Evolutionary conservation across 2,888 invertebrate genomes (phyloP), one percentile per base, ranked within the genome.

Genomic region (Caenorhabditis zanzibari): DNA sequence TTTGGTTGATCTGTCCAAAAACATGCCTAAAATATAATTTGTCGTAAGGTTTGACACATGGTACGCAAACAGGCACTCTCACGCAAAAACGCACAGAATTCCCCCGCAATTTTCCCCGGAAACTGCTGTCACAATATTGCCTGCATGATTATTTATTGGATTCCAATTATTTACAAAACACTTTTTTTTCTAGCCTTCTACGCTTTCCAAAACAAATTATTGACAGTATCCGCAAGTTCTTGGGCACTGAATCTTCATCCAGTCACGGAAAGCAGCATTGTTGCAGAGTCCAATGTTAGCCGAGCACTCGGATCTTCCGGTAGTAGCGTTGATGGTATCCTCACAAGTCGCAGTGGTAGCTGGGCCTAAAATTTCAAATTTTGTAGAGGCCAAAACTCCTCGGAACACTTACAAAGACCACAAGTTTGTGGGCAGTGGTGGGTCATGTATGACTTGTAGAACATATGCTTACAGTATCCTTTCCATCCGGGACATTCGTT

Each of bases 221-320:
- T 12, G 6, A 32, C 59, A 59, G 32, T 38, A 22, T 59, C 59
- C 59, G n/a, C 59, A 59, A 59, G 59, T 59, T 38, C 32, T 59
- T 38, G 59, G 59, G 59, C 59, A 59, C 19, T 59, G 59, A 22
- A 32, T 38, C 14, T 7, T 59, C 59, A 59, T 59, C 38, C 19
- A 22, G 9, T 59, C 35, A 22, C 59, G 35, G 59, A 59, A 59
- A 10, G 32, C n/a, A 32, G 9, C 32, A 32, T 59, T 59, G 10
- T 59, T 35, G 38, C 59, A 59, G 35, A 59, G 59, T 12, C 38
- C 7, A 9, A 19, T 22, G 22, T 59, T 59, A 9, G 7, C 9
- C 4, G 32, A 1, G 19, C 58, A 58, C 6, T 58, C 58, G 1
- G 32, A 35, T 16, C 58, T 26, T 32, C 58, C 54, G 26, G 54